A percentile compares a stretch with the other conserved stretches of the same genome.
Evolutionary conservation across 92 coral and sea anemone species (phyloP).

Genomic region (Actinostola sp.): DNA sequence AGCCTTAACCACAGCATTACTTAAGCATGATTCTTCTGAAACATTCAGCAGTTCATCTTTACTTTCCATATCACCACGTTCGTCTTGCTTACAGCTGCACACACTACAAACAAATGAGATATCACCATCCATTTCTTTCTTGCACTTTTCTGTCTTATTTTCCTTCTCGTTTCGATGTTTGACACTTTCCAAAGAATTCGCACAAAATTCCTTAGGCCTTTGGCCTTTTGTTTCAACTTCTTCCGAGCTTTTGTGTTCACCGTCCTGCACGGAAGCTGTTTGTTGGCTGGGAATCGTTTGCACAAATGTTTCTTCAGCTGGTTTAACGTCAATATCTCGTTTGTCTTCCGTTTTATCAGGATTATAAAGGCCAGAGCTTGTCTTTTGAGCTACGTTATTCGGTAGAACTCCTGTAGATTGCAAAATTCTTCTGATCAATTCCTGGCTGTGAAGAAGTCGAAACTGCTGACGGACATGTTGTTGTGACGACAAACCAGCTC

Average conservation of each 20-base stretch:
- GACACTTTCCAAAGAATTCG: not conserved
- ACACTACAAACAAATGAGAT: constrained; percentile 26
- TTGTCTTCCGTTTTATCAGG: constrained; percentile 1
- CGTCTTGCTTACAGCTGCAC: constrained; percentile 22
- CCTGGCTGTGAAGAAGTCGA: constrained; percentile 65
- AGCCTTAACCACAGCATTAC: too few species aligned
- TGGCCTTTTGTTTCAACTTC: not conserved
- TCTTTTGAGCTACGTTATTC: constrained; percentile 15
- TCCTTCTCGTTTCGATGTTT: not conserved
- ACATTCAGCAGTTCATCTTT: not conserved
- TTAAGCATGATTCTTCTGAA: not conserved
- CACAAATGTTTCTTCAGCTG: not conserved
- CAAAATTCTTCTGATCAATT: constrained; percentile 54
- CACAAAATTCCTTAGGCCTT: constrained; percentile 1
- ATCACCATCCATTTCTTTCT: constrained; percentile 16
- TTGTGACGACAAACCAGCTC: constrained; percentile 43
- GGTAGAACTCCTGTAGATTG: constrained; percentile 49
- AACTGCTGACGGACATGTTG: constrained; percentile 73
- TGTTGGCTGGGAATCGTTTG: not conserved
- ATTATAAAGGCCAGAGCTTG: not conserved
- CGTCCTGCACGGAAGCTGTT: not conserved
- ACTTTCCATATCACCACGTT: not conserved
- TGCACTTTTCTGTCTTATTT: not conserved
- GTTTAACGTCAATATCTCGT: not conserved
- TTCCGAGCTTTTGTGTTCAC: not conserved